Evolutionary conservation across 2,888 invertebrate species (phyloP), one percentile per base, ranked within the genome.

Genomic region (Nasonia oneida): DNA sequence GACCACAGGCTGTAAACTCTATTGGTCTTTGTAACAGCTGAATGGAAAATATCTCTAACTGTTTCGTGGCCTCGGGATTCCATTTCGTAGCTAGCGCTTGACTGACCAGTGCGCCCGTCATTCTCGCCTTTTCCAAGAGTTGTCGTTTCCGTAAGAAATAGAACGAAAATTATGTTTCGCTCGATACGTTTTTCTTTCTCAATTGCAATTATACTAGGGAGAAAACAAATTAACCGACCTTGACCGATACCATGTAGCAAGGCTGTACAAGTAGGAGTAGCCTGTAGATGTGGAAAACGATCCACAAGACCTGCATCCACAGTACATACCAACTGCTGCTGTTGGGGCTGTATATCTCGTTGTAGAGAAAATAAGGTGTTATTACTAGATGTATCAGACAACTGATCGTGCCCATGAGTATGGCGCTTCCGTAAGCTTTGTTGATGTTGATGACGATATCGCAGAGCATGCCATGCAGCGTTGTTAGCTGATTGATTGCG

Each of bases 211-310:
- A 29, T 73, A 37, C 4, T 37, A 37, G 37, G 0, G 15, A 29
- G 5, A 29, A 42, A 73, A n/a, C 1, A 73, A 73, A 23, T 42
- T 8, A 73, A 12, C 53, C 89, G 89, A 95, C 95, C 94, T 95
- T 94, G 4, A 90, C 90, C 23, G 94, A 94, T 29, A 95, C 94
- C 81, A 94, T 94, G 88, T 95, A 95, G 73, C 95, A 94, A 0
- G 95, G 95, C 80, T 95, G 95, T 0, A 95, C 95, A 0, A 95
- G 93, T 5, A 95, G 94, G 14, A 95, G 91, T 93, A 95, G 94
- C 2, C 95, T 91, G 73, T 94, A 91, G 88, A 94, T 89, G 87
- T 95, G 95, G 0, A 94, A 94, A 61, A 94, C 90, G 82, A 95
- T 95, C 95, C 95, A 95, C 67, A 95, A 89, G 87, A 94, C 94